Conservation (phyloP, 37 sponge, comb jelly and placozoan genomes). For the Oscarella lobularis region DNA sequence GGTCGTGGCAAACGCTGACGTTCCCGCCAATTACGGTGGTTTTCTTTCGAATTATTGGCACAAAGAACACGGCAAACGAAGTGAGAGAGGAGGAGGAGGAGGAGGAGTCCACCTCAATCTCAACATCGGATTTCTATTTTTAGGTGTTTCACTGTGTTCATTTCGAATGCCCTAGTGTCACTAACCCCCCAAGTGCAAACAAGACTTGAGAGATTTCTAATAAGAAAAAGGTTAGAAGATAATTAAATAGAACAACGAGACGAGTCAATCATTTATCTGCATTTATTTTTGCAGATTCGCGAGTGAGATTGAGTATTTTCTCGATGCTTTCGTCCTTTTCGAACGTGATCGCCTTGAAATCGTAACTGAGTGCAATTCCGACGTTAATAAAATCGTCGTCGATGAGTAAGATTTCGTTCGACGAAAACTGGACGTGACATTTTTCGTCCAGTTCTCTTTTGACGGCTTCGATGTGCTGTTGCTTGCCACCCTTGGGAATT, state of each 20-base stretch:
- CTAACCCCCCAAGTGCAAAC: no score
- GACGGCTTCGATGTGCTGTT: neutral
- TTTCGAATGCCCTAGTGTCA: slow-evolving; percentile 81
- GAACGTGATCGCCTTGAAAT: neutral
- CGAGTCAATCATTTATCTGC: no score
- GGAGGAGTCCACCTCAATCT: no score
- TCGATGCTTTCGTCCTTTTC: neutral
- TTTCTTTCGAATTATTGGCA: slow-evolving; percentile 85
- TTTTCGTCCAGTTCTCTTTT: neutral
- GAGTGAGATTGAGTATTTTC: neutral
- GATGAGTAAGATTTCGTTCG: neutral
- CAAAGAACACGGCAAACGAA: slow-evolving; percentile 79
- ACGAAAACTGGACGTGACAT: neutral
- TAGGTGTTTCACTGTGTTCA: slow-evolving; percentile 85
- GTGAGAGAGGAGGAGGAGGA: slow-evolving; percentile 27
- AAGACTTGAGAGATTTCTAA: no score
- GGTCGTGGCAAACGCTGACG: slow-evolving; percentile 73
- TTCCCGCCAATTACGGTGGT: slow-evolving; percentile 58
- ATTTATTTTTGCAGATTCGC: no score
- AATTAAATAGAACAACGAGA: no score
- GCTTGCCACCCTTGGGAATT: neutral
- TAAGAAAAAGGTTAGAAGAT: no score
- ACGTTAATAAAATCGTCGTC: neutral
- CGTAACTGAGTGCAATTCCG: neutral
- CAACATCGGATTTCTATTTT: neutral